These are phyloP conservation scores for Odobenus rosmarus DNA, from an alignment of 2,113 vertebrate species.

Conservation along the genomic window DNA sequence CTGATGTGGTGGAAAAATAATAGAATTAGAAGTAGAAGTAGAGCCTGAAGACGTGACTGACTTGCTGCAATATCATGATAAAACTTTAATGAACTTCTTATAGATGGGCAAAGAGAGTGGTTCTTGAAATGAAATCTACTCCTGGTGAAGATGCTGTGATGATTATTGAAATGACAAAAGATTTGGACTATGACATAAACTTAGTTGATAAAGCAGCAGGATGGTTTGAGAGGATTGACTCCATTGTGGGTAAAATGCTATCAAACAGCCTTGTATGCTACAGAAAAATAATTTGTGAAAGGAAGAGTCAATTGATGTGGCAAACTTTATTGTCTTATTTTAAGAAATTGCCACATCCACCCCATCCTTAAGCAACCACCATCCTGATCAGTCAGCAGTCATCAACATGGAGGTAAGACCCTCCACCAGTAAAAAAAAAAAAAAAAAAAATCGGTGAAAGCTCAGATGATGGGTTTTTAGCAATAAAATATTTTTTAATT, in stretches of 20 bases:
- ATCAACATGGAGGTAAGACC: neutral
- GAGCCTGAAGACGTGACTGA: neutral
- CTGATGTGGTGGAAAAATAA: neutral
- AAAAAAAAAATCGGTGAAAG: neutral
- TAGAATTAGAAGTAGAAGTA: neutral
- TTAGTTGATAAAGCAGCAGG: neutral
- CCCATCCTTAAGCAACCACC: neutral
- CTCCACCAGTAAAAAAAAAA: neutral
- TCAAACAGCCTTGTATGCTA: neutral
- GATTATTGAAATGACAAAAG: neutral
- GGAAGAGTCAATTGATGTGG: neutral
- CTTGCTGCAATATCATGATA: neutral
- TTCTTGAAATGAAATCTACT: neutral
- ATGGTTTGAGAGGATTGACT: neutral
- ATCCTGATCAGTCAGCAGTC: neutral
- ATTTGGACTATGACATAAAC: neutral
- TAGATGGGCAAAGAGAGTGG: neutral
- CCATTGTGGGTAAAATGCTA: neutral
- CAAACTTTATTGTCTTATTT: neutral
- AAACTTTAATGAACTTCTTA: neutral
- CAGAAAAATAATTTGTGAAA: neutral
- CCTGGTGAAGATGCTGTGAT: neutral
- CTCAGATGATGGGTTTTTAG: neutral
- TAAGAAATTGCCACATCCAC: neutral
- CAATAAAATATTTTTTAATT: neutral